These are phyloP conservation scores for Globicephala melas DNA, from an alignment of 2,113 vertebrate species.

Conservation along the genomic window DNA sequence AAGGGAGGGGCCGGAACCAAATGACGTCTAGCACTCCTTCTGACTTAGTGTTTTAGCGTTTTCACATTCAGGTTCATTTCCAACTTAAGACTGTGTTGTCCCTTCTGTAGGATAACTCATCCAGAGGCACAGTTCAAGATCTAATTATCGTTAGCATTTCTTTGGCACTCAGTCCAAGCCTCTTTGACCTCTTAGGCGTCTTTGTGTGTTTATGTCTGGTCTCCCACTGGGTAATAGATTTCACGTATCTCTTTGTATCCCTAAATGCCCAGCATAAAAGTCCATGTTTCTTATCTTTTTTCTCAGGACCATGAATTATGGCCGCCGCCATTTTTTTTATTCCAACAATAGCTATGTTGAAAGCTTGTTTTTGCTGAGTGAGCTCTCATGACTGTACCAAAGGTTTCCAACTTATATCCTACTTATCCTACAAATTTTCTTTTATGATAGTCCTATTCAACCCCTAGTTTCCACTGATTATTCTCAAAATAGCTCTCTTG, in stretches of 20 bases:
- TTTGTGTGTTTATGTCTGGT: background rate
- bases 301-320: background rate
- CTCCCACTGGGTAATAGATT: background rate
- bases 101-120: background rate
- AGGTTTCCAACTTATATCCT: background rate
- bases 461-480: background rate
- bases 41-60: background rate
- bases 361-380: background rate
- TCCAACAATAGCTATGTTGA: background rate
- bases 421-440: background rate
- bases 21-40: background rate
- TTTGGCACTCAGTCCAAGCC: background rate
- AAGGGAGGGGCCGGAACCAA: background rate
- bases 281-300: background rate
- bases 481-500: slow-evolving; percentile 55
- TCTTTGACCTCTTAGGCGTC: background rate
- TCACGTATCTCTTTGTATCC: background rate
- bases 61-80: background rate
- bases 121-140: background rate
- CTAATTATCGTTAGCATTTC: background rate
- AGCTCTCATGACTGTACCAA: background rate
- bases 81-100: background rate
- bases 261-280: background rate
- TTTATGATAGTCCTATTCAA: background rate
- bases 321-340: background rate